Evolutionary conservation across 2,113 vertebrate genomes (phyloP).

Genomic region (Cyrtonyx montezumae): DNA sequence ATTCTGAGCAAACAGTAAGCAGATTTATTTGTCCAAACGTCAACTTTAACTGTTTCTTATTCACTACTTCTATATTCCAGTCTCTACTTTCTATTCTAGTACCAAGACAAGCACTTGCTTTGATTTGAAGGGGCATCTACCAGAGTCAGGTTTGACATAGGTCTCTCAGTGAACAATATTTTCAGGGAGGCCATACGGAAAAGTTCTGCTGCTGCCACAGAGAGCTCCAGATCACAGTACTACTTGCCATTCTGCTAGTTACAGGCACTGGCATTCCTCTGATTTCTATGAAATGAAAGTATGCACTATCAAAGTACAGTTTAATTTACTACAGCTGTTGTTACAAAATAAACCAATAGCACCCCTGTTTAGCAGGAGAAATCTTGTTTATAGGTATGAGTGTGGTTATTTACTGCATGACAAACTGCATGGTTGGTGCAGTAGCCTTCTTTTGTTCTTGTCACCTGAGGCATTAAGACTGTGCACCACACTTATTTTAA

Average conservation of each 20-base stretch:
- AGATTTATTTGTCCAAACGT: not conserved
- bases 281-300: not conserved
- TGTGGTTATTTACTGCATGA: not conserved
- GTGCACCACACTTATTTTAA: not conserved
- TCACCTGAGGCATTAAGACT: not conserved
- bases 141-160: not conserved
- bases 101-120: not conserved
- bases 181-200: not conserved
- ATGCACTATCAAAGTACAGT: not conserved
- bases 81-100: not conserved
- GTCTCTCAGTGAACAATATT: not conserved
- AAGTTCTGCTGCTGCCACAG: fast-evolving
- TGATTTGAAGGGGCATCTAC: not conserved
- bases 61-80: not conserved
- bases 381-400: not conserved
- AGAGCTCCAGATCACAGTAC: not conserved
- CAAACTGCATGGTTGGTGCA: not conserved
- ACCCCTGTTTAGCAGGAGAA: not conserved
- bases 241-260: not conserved
- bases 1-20: not conserved
- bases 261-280: not conserved
- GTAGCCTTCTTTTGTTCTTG: not conserved
- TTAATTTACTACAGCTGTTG: not conserved
- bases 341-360: not conserved
- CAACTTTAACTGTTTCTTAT: not conserved